A percentile compares a stretch with the other conserved stretches of the same genome.
phyloP scores from a whole-genome alignment of 1,140 invertebrate genomes.

The Pissodes strobi region DNA sequence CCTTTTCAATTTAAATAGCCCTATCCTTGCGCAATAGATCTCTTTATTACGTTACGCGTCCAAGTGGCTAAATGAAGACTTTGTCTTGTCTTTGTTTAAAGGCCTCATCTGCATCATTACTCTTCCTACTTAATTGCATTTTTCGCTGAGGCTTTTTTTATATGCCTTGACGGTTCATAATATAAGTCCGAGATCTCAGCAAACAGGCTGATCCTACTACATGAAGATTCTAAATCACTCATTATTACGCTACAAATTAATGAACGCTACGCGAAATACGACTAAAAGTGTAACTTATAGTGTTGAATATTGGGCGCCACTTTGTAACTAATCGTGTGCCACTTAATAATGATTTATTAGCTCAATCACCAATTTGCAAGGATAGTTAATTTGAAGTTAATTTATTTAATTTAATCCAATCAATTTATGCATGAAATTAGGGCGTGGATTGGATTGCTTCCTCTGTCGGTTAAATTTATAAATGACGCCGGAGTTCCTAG shows the following conservation, averaged over 20 bases:
- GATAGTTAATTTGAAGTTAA: too few relatives aligned
- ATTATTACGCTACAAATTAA: neutral
- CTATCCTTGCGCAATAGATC: neutral
- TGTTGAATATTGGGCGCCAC: too few relatives aligned
- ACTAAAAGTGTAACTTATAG: neutral
- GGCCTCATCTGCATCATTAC: neutral
- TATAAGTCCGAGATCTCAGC: neutral
- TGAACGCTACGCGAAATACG: neutral
- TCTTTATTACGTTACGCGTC: conserved; percentile 3
- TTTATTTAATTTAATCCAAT: too few relatives aligned
- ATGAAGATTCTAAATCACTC: neutral
- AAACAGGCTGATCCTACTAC: neutral
- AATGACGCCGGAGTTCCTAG: too few relatives aligned
- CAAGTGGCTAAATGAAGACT: neutral
- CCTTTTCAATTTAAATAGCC: too few relatives aligned
- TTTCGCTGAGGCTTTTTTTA: too few relatives aligned
- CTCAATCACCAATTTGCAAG: too few relatives aligned
- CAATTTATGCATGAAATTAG: neutral
- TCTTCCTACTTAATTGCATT: too few relatives aligned
- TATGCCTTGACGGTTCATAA: neutral
- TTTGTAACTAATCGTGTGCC: too few relatives aligned
- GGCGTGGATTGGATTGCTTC: too few relatives aligned
- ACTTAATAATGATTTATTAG: too few relatives aligned
- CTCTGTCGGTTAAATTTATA: too few relatives aligned
- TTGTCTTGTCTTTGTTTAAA: neutral